These are phyloP conservation scores for Brienomyrus longianalis DNA, from an alignment of 2,113 vertebrate genomes.

Conservation along the genomic window DNA sequence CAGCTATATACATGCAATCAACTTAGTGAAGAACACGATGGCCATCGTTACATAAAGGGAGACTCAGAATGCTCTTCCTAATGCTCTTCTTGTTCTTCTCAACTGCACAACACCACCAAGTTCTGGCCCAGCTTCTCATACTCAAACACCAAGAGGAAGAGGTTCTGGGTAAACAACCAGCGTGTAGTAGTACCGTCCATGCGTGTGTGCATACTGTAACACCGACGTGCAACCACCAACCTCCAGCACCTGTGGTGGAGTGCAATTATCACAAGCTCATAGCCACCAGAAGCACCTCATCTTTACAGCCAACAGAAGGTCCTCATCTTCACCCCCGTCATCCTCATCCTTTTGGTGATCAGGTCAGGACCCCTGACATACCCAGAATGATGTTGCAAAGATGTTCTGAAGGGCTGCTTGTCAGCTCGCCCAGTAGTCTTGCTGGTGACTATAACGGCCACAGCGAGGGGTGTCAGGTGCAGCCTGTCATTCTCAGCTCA, in stretches of 20 bases:
- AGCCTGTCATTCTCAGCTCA: background rate
- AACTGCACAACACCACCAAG: background rate
- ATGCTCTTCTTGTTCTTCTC: background rate
- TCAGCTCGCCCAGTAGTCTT: background rate
- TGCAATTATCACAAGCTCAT: background rate
- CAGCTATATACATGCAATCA: conserved; percentile 46
- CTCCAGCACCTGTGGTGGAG: background rate
- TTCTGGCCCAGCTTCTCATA: background rate
- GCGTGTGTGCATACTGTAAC: background rate
- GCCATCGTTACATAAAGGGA: conserved; percentile 33
- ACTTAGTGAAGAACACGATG: conserved; percentile 37
- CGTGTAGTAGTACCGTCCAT: background rate
- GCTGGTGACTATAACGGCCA: background rate
- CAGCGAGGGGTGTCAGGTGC: background rate
- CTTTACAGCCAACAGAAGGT: background rate
- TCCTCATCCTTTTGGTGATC: background rate
- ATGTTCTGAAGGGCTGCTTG: background rate
- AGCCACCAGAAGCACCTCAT: background rate
- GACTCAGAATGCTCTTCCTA: conserved; percentile 24
- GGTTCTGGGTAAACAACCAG: background rate
- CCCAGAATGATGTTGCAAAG: background rate
- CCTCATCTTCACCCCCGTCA: background rate
- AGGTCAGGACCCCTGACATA: background rate
- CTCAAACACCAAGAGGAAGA: background rate
- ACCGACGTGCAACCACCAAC: background rate